Percentiles rank a stretch among this genome's conserved stretches.
phyloP scores from a whole-genome alignment of 2,113 vertebrate genomes.

The Oceanites oceanicus region DNA sequence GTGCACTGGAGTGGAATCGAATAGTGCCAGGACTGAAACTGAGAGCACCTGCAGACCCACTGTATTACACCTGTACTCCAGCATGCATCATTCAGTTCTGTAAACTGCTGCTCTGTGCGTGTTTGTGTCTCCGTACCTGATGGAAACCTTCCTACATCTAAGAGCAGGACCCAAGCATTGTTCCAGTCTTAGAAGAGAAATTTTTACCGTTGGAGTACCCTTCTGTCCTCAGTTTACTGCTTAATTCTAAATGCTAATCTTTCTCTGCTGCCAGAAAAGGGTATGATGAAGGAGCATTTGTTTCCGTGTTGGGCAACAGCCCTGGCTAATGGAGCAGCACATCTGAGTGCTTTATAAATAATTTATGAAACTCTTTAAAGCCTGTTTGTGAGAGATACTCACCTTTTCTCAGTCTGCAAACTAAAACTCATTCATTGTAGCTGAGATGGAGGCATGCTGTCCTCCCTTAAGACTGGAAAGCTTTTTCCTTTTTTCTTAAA shows the following conservation, averaged over 20 bases:
- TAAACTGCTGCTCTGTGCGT: background rate
- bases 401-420: background rate
- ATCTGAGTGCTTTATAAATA: constrained; percentile 23
- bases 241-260: background rate
- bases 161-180: background rate
- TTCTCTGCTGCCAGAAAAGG: background rate
- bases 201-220: background rate
- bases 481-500: background rate
- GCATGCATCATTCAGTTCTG: background rate
- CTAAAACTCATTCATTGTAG: constrained; percentile 40
- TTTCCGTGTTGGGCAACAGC: background rate
- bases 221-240: background rate
- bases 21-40: background rate
- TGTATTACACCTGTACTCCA: background rate
- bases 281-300: background rate
- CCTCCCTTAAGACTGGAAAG: background rate
- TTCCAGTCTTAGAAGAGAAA: background rate
- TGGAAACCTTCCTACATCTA: background rate
- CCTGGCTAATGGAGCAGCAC: background rate
- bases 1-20: background rate
- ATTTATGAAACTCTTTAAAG: constrained; percentile 31
- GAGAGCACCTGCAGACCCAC: background rate
- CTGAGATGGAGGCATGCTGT: background rate
- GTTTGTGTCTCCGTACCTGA: background rate
- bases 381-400: constrained; percentile 22